Conservation (phyloP, 2,888 invertebrate genomes). For the Caenorhabditis sulstoni region DNA sequence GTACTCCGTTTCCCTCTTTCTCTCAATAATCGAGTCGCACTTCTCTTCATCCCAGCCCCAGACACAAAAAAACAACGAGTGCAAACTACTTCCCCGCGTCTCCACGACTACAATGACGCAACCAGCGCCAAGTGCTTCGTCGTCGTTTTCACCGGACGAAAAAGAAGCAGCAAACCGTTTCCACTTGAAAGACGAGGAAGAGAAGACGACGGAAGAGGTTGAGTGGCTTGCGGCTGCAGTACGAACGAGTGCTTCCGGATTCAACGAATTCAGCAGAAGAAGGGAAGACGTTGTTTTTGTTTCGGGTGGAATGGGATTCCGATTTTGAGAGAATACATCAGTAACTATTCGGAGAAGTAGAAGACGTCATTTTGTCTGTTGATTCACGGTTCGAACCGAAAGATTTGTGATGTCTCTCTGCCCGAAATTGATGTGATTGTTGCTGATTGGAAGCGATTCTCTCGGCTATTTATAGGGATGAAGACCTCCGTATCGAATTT, state of each 20-base stretch:
- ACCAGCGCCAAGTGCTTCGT: conserved; percentile 6
- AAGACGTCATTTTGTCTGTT: conserved; percentile 44
- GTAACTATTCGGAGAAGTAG: conserved; percentile 14
- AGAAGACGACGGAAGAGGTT: too few species aligned
- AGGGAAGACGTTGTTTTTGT: neutral
- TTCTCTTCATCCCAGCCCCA: neutral
- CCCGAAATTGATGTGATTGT: conserved; percentile 9
- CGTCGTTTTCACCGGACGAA: neutral
- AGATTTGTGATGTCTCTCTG: conserved; percentile 27
- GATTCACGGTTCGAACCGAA: neutral
- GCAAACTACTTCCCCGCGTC: conserved; percentile 16
- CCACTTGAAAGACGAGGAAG: conserved; percentile 23
- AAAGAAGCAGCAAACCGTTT: conserved; percentile 18
- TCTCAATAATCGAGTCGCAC: neutral
- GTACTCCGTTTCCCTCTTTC: neutral
- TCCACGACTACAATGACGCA: conserved; percentile 10
- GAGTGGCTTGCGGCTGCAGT: conserved; percentile 16
- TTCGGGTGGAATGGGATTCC: too few species aligned
- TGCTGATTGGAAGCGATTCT: conserved; percentile 12
- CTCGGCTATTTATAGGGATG: conserved; percentile 13
- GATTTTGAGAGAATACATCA: conserved; percentile 8
- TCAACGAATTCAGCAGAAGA: neutral
- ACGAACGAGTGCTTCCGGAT: conserved; percentile 1
- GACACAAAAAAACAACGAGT: conserved; percentile 27
- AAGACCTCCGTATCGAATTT: conserved; percentile 18